A percentile compares a stretch with the other conserved stretches of the same genome.
Conservation (phyloP, 2,888 invertebrate species). For the Tachina lurida region DNA sequence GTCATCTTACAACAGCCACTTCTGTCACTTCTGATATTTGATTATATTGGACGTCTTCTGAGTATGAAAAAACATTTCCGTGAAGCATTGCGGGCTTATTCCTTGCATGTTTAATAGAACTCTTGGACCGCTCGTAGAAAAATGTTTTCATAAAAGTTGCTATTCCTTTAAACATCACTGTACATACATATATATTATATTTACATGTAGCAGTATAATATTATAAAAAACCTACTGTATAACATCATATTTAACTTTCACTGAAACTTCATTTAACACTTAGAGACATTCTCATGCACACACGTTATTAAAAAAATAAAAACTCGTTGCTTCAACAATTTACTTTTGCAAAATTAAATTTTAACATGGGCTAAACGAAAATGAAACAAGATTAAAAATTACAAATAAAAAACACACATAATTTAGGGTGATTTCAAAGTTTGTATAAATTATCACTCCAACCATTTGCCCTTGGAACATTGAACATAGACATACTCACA, state of each 20-base stretch:
- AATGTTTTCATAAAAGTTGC: no score
- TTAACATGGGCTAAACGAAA: slow-evolving; percentile 45
- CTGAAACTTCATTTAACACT: slow-evolving; percentile 36
- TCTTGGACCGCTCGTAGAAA: neutral
- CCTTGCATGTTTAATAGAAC: no score
- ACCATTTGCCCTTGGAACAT: slow-evolving; percentile 27
- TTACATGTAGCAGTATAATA: slow-evolving; percentile 4
- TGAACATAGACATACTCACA: slow-evolving; percentile 31
- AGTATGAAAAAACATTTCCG: no score
- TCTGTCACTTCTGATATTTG: no score
- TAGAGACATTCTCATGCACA: neutral
- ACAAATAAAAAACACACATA: neutral
- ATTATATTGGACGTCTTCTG: no score
- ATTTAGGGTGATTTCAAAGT: slow-evolving; percentile 54
- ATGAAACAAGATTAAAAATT: neutral
- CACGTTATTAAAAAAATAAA: slow-evolving; percentile 21
- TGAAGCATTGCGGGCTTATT: no score
- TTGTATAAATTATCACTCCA: slow-evolving; percentile 66
- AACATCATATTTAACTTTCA: slow-evolving; percentile 43
- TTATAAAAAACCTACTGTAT: slow-evolving; percentile 28
- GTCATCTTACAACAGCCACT: no score
- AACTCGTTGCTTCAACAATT: slow-evolving; percentile 50
- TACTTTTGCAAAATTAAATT: slow-evolving; percentile 63
- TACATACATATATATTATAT: neutral
- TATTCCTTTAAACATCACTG: neutral